Evolutionary conservation across 2,113 vertebrate species (phyloP).

Genomic region (Desmodus rotundus): DNA sequence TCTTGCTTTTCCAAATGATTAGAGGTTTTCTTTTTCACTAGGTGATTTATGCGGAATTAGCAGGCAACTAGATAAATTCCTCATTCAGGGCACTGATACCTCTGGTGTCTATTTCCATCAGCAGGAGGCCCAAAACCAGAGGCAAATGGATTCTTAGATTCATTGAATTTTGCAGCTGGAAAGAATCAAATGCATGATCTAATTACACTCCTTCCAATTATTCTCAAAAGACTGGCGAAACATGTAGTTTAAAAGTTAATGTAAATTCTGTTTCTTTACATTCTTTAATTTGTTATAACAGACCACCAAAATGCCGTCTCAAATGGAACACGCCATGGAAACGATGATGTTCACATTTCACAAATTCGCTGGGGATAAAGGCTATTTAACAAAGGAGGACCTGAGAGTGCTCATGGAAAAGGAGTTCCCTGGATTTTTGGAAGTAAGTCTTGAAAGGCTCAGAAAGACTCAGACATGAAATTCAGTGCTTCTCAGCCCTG

Average conservation of each 20-base stretch:
- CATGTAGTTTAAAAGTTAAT: not conserved
- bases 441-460: conserved; percentile 69
- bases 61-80: not conserved
- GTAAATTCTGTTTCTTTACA: not conserved
- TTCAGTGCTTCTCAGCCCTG: not conserved
- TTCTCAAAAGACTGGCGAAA: not conserved
- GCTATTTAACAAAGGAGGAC: conserved; percentile 80
- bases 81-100: not conserved
- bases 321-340: conserved; percentile 84
- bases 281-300: conserved; percentile 21
- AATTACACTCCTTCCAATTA: not conserved
- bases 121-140: not conserved
- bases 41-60: not conserved
- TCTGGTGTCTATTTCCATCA: not conserved
- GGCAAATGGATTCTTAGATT: not conserved
- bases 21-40: not conserved
- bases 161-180: not conserved
- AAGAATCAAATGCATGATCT: not conserved
- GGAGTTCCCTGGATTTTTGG: conserved; percentile 81
- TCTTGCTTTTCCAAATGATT: not conserved
- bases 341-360: conserved; percentile 83
- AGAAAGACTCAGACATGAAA: not conserved
- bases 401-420: conserved; percentile 80
- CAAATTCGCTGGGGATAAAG: conserved; percentile 80
- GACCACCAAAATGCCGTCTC: conserved; percentile 74